Base-by-base conservation (phyloP, 1,140 invertebrate species). In the Subanguina moxae region DNA sequence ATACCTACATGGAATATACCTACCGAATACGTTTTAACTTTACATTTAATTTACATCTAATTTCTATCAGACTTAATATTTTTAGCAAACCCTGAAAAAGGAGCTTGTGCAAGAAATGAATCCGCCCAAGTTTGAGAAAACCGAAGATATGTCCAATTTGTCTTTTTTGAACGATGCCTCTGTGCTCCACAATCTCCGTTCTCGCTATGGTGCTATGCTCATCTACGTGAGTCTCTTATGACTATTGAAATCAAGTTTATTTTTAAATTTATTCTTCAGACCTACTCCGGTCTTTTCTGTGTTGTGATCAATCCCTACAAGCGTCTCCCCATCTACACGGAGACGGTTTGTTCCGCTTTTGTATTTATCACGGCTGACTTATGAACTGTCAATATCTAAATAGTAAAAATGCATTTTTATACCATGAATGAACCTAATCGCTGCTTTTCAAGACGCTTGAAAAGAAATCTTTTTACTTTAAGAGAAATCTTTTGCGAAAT, bases 221-320 rank as follows among this genome's bases (percentile, higher is more conserved):
- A 80, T 80, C 64, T 80, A 98, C 94, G 77, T 78, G 57, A 74
- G 74, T 71, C 43, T 68, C 65, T 30, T 30, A 1, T 68, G 3
- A 13, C n/a, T 25, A 3, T 61, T 27, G 62, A 74, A 19, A 58
- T 68, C 7, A 67, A 17, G n/a, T 21, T n/a, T 25, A 1, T 45
- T 27, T 73, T 62, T 25, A 15, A 11, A 64, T 65, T 3, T 64
- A 64, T 3, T n/a, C 52, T 80, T 71, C 64, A 98, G 94, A 99
- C 95, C 81, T 99, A 98, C 86, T 99, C 95, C 81, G 95, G 95
- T 84, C 89, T 98, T 83, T 98, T 98, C 89, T 98, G 94, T 85
- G 92, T 98, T 83, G 94, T 93, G 82, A 95, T 98, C 88, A 98
- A 98, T 87, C 94, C 94, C 77, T 98, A 97, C 90, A 96, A 96